Conservation (phyloP, 2,113 vertebrate genomes). For the Gymnorhina tibicen region DNA sequence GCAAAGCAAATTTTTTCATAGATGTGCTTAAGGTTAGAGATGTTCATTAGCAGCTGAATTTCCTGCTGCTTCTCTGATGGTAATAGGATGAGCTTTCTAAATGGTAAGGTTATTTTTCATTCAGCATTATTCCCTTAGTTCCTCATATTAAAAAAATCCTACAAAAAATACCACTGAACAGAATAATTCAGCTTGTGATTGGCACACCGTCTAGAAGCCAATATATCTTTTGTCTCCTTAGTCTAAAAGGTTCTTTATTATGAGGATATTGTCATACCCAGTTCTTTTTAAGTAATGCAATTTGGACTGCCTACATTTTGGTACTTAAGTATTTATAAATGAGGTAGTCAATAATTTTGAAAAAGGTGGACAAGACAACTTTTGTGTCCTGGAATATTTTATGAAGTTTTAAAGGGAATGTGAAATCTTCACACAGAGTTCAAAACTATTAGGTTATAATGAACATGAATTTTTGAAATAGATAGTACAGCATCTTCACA, state of each 20-base stretch:
- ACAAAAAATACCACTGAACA: not conserved
- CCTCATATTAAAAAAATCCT: not conserved
- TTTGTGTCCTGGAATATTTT: not conserved
- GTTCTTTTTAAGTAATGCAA: not conserved
- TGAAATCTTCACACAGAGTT: not conserved
- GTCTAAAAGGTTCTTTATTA: not conserved
- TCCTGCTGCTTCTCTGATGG: not conserved
- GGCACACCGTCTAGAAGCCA: not conserved
- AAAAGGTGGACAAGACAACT: not conserved
- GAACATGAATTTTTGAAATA: not conserved
- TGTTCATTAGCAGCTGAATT: conserved; percentile 26
- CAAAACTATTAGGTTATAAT: not conserved
- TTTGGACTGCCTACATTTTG: not conserved
- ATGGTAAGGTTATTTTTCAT: not conserved
- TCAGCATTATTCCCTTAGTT: not conserved
- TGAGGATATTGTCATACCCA: not conserved
- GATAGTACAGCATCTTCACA: not conserved
- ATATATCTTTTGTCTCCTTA: not conserved
- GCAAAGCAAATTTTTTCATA: not conserved
- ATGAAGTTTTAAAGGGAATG: not conserved
- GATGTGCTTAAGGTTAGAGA: not conserved
- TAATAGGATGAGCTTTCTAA: not conserved
- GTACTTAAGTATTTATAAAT: not conserved
- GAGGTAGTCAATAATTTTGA: not conserved
- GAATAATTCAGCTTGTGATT: not conserved